Evolutionary conservation across 2,888 invertebrate species (phyloP), one percentile per base, ranked within the genome.

Genomic region (Cerceris ruficornis): DNA sequence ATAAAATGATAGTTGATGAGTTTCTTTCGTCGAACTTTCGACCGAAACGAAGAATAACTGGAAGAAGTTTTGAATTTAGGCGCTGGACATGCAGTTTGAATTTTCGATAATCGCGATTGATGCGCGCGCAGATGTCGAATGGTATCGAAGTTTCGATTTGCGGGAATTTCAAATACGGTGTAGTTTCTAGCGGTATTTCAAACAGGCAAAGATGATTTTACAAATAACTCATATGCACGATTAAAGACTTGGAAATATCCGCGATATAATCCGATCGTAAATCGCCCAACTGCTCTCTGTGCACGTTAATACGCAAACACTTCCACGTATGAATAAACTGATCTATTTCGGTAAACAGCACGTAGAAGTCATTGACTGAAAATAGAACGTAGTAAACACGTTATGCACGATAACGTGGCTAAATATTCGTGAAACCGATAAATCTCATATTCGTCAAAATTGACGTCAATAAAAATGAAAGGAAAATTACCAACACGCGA

Each of bases 261-360:
- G n/a, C 50, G 46, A 46, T 46, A 55, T 61, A 67, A 14, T 11
- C 42, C 39, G 15, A 52, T 68, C 59, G 41, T 11, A 64, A 70
- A 64, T 62, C 39, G 14, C 39, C 46, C 41, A 17, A 54, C 14
- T 42, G 58, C 41, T 58, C 41, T 49, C 14, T 9, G 7, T 9
- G n/a, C n/a, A n/a, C 50, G 13, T n/a, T 11, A n/a, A 11, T n/a
- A n/a, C 50, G 50, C n/a, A 50, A 50, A 50, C 9, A n/a, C 50
- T n/a, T 50, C 50, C n/a, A 11, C 11, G n/a, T 62, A 62, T 50
- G 49, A 2, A 49, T 28, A 50, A n/a, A 28, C n/a, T 13, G 8
- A 39, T 50, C 49, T 61, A 62, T 62, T 50, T 62, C 9, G 7
- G 41, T 41, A 41, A 41, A 41, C 41, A 0, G 1, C 41, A 4